Evolutionary conservation across 2,113 vertebrate genomes (phyloP).

Genomic region (Cromileptes altivelis): DNA sequence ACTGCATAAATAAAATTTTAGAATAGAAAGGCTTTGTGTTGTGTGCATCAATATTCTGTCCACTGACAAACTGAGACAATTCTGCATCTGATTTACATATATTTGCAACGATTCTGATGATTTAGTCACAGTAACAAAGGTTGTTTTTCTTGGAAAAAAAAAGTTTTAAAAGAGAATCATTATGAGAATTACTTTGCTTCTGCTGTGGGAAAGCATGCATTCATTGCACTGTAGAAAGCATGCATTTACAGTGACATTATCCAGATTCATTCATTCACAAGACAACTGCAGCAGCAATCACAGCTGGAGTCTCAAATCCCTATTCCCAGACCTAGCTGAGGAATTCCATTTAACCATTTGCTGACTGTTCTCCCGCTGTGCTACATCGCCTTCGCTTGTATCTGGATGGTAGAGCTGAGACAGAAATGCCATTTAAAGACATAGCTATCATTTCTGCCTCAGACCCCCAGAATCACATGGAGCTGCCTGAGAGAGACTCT

Average conservation of each 20-base stretch:
- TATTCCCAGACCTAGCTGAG: neutral
- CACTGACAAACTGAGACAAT: neutral
- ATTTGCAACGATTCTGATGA: neutral
- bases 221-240: neutral
- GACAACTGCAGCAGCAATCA: conserved; percentile 26
- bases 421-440: conserved; percentile 3
- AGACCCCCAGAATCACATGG: neutral
- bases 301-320: conserved; percentile 25
- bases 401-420: neutral
- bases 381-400: neutral
- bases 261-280: conserved; percentile 9
- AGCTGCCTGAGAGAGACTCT: conserved; percentile 30
- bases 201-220: neutral
- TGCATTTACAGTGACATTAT: neutral
- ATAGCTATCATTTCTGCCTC: neutral
- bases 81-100: neutral
- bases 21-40: neutral
- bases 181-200: neutral
- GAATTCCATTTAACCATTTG: neutral
- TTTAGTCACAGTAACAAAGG: neutral
- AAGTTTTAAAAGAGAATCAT: too few species aligned
- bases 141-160: neutral
- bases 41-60: neutral
- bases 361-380: neutral
- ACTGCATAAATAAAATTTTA: neutral